Evolutionary conservation across 2,113 vertebrate species (phyloP).

Genomic region (Hydropotes inermis): DNA sequence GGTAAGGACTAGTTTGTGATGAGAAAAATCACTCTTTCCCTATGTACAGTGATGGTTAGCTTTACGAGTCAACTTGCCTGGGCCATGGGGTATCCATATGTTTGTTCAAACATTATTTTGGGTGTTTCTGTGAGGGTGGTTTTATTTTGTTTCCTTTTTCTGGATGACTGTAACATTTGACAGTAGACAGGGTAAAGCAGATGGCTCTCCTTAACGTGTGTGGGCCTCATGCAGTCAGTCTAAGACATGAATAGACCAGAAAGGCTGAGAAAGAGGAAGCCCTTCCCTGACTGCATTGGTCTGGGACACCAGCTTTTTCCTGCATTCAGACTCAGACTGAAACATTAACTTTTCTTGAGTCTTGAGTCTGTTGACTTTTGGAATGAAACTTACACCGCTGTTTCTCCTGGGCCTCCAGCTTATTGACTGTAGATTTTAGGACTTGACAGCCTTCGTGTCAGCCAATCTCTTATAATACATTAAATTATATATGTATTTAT

Average conservation of each 20-base stretch:
- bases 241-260: neutral
- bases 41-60: neutral
- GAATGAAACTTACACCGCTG: rapidly evolving
- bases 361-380: neutral
- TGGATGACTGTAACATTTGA: neutral
- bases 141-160: neutral
- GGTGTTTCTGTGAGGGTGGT: neutral
- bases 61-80: neutral
- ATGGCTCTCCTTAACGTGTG: neutral
- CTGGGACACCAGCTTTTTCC: neutral
- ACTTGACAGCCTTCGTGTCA: neutral
- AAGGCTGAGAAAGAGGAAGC: neutral
- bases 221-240: neutral
- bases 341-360: neutral
- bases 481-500: neutral
- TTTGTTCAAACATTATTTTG: neutral
- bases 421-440: too few species aligned
- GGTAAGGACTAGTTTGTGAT: neutral
- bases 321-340: neutral
- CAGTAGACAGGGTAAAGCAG: neutral
- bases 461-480: neutral
- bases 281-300: too few species aligned
- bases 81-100: neutral
- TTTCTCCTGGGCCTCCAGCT: neutral
- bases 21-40: neutral